Percentiles rank a stretch among this genome's conserved stretches.
Conservation (phyloP, 2,113 vertebrate genomes). For the Clarias macrocephalus region DNA sequence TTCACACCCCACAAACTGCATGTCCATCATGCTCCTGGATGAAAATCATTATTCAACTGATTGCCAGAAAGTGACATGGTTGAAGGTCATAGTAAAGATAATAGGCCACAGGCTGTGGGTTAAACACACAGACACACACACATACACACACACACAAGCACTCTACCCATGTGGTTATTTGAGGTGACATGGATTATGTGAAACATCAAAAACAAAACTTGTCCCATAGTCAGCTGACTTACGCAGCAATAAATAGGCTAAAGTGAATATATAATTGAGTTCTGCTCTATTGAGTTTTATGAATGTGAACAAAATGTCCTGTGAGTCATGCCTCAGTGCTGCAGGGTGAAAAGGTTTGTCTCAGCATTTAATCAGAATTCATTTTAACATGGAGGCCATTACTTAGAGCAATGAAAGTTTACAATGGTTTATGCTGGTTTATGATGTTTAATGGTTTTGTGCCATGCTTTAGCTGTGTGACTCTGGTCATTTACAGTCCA, state of each 20-base stretch:
- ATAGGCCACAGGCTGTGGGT: not conserved
- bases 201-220: not conserved
- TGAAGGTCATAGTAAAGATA: conserved; percentile 4
- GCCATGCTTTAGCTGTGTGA: not conserved
- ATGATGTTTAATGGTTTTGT: not conserved
- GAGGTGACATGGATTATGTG: not conserved
- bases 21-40: not conserved
- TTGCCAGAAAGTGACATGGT: not conserved
- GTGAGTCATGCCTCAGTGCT: not conserved
- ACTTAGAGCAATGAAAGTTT: not conserved
- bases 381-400: not conserved
- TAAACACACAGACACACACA: not conserved
- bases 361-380: not conserved
- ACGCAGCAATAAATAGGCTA: not conserved
- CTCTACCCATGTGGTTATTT: not conserved
- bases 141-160: not conserved
- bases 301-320: not conserved
- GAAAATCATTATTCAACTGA: conserved; percentile 1
- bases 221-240: not conserved
- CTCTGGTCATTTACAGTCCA: not conserved
- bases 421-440: too few relatives aligned
- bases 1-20: not conserved
- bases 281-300: not conserved
- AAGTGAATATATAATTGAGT: not conserved
- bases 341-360: not conserved